These are phyloP conservation scores for Glaucidium brasilianum DNA, from an alignment of 2,113 vertebrate genomes.

Conservation along the genomic window DNA sequence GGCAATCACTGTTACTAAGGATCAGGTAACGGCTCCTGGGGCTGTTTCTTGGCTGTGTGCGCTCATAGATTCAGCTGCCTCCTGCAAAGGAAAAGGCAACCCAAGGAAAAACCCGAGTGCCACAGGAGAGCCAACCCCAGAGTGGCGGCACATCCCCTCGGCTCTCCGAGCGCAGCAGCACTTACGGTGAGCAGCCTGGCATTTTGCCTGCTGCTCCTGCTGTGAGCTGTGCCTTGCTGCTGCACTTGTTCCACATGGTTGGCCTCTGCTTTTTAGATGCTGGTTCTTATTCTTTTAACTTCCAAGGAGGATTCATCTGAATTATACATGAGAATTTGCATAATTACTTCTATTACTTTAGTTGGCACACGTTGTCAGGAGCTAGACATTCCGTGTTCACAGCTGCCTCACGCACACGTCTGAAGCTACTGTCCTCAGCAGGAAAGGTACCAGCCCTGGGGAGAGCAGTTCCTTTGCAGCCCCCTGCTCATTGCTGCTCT, in stretches of 20 bases:
- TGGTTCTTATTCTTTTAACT: neutral
- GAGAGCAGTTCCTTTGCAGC: neutral
- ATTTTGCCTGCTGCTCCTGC: neutral
- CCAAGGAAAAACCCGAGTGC: neutral
- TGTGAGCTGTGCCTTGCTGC: neutral
- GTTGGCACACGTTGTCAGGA: neutral
- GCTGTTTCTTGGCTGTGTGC: neutral
- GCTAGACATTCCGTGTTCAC: neutral
- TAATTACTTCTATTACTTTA: neutral
- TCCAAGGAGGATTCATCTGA: neutral
- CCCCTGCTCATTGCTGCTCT: neutral
- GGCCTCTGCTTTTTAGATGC: neutral
- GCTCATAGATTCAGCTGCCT: neutral
- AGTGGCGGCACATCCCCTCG: no score
- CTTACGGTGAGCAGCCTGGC: neutral
- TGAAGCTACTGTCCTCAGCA: neutral
- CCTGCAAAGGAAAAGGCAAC: neutral
- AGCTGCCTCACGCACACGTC: neutral
- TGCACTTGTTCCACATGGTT: rapidly evolving
- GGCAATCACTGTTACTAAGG: rapidly evolving
- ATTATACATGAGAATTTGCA: neutral
- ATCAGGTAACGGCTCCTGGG: neutral
- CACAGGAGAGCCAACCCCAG: neutral
- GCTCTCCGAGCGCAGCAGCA: no score
- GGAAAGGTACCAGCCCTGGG: neutral